Evolutionary conservation across 2,888 invertebrate species (phyloP), one percentile per base, ranked within the genome.

Genomic region (Luperina nickerlii): DNA sequence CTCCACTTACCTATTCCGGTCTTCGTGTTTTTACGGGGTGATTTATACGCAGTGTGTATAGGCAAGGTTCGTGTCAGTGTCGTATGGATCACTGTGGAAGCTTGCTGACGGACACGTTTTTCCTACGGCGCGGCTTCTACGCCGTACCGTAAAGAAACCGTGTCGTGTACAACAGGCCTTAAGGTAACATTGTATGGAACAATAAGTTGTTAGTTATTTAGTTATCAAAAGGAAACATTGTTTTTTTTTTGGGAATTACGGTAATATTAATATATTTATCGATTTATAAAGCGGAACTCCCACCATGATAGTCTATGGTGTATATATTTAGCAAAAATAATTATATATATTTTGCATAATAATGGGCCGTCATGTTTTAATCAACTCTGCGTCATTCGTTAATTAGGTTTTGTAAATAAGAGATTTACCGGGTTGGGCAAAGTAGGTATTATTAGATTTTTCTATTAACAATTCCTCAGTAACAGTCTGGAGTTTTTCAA

Each of bases 241-340:
- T 32, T 73, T 32, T 45, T 54, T 71, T 78, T 82, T 74, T n/a
- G 83, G 79, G 65, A 83, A 83, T 79, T 75, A 82, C 83, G 63
- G 63, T 42, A 38, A 74, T 73, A 48, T 84, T 73, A 42, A 81
- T 74, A 51, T 13, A 6, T 69, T 66, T 77, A 81, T 83, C 68
- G n/a, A 78, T 70, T 42, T 63, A 32, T 62, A 32, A 51, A 62
- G 8, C n/a, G 76, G 69, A 73, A 85, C 72, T 85, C 73, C 76
- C 69, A 81, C 2, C 60, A 15, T 24, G 5, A 38, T 48, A 45
- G 60, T n/a, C 1, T 57, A 48, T 32, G 7, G 18, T 32, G 8
- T 20, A 57, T n/a, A 60, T n/a, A 48, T 24, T 38, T 51, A 11
- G 8, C 15, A 51, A 3, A 54, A 45, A 54, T 57, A 24, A 65